A percentile compares a stretch with the other conserved stretches of the same genome.
Evolutionary conservation across 2,113 vertebrate species (phyloP).

Genomic region (Rattus rattus): DNA sequence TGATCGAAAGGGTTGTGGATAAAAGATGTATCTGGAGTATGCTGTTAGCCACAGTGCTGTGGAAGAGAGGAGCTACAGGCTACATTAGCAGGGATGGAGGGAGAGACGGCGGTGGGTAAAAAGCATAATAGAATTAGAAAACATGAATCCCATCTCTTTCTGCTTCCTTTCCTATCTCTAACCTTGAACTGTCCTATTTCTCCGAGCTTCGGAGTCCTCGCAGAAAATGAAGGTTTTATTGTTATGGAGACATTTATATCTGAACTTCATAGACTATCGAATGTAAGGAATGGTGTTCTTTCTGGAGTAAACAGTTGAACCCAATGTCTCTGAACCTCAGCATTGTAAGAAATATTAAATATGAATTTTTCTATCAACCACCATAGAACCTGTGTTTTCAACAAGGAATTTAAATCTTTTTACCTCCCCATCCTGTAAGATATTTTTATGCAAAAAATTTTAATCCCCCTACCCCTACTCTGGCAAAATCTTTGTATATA

Average conservation of each 20-base stretch:
- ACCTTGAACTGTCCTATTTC: not conserved
- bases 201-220: not conserved
- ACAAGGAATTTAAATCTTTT: not conserved
- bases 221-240: not conserved
- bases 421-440: not conserved
- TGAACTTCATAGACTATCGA: not conserved
- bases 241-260: not conserved
- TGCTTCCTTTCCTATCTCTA: not conserved
- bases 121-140: not conserved
- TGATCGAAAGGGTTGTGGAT: not conserved
- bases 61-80: not conserved
- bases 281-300: not conserved
- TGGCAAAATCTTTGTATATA: not conserved
- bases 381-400: not conserved
- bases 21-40: not conserved
- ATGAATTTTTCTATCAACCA: not conserved
- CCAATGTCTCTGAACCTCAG: not conserved
- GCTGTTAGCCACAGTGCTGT: not conserved
- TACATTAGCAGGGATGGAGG: rapidly evolving
- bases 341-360: not conserved
- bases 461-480: not conserved
- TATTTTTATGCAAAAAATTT: not conserved
- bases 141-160: not conserved
- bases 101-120: not conserved
- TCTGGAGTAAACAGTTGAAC: not conserved